Conservation (phyloP, 1,140 invertebrate genomes). For the Drosophila obscura region DNA sequence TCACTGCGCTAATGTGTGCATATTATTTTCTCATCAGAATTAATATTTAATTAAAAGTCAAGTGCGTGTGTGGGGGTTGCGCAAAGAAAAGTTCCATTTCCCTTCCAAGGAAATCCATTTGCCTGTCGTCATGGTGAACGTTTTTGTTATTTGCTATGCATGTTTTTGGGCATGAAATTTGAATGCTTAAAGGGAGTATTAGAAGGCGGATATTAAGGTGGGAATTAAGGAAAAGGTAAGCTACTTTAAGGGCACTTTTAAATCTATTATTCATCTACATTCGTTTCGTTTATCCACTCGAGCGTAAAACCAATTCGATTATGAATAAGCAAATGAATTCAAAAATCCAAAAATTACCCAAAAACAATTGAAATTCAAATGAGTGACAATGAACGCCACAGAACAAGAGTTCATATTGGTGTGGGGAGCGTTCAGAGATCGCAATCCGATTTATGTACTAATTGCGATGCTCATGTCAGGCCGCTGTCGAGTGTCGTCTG, state of each 20-base stretch:
- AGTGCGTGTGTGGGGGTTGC: constrained; percentile 19
- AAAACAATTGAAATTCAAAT: constrained; percentile 53
- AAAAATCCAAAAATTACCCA: constrained; percentile 21
- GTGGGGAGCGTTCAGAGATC: constrained; percentile 24
- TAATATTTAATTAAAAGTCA: constrained; percentile 79
- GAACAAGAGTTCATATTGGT: constrained; percentile 20
- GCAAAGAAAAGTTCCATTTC: constrained; percentile 20
- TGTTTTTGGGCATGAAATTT: not conserved
- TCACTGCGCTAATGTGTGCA: constrained; percentile 55
- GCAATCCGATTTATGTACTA: constrained; percentile 57
- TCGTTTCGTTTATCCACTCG: too few relatives aligned
- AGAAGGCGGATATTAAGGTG: not conserved
- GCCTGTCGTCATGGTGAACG: constrained; percentile 12
- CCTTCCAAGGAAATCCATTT: not conserved
- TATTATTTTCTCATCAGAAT: constrained; percentile 75
- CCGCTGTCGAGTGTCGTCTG: constrained; percentile 15
- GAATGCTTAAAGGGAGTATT: not conserved
- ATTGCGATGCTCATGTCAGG: constrained; percentile 62
- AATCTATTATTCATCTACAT: too few relatives aligned
- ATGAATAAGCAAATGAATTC: constrained; percentile 17
- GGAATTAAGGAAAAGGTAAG: too few relatives aligned
- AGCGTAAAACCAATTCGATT: not conserved
- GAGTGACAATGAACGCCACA: constrained; percentile 28
- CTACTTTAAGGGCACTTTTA: not conserved
- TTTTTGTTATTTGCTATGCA: not conserved